Evolutionary conservation across 2,888 invertebrate species (phyloP).

Genomic region (Argyresthia goedartella): DNA sequence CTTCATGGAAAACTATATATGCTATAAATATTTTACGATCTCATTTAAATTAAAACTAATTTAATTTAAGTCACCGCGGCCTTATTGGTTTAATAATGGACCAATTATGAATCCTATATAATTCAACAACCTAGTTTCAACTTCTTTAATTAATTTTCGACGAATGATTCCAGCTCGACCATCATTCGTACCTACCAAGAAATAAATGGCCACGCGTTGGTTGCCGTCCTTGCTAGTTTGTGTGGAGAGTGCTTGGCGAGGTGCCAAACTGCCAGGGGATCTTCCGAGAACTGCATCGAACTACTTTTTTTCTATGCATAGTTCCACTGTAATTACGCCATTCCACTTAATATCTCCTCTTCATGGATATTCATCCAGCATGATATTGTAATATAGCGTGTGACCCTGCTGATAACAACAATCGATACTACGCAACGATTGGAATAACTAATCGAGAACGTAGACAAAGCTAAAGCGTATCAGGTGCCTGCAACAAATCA

Average conservation of each 20-base stretch:
- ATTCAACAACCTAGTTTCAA: conserved; percentile 3
- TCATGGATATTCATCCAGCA: no score
- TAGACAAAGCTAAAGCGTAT: neutral
- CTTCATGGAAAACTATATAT: no score
- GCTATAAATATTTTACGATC: no score
- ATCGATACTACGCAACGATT: neutral
- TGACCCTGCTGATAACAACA: no score
- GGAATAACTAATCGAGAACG: neutral
- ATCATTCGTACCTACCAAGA: neutral
- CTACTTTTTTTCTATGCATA: conserved; percentile 22
- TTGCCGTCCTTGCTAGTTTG: conserved; percentile 10
- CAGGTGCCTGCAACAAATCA: neutral
- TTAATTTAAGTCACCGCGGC: neutral
- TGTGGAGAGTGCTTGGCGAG: conserved; percentile 43
- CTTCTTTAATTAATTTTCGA: conserved; percentile 12
- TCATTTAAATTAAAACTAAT: no score
- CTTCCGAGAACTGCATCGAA: conserved; percentile 49
- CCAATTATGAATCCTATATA: no score
- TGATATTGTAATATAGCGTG: no score
- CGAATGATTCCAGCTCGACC: neutral
- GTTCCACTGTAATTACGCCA: conserved; percentile 21
- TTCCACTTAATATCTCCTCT: neutral
- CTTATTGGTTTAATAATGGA: neutral
- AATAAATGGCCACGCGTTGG: neutral
- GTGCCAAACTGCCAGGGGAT: conserved; percentile 40